Evolutionary conservation across 2,888 invertebrate genomes (phyloP), one percentile per base, ranked within the genome.

Genomic region (Sthenelais limicola): DNA sequence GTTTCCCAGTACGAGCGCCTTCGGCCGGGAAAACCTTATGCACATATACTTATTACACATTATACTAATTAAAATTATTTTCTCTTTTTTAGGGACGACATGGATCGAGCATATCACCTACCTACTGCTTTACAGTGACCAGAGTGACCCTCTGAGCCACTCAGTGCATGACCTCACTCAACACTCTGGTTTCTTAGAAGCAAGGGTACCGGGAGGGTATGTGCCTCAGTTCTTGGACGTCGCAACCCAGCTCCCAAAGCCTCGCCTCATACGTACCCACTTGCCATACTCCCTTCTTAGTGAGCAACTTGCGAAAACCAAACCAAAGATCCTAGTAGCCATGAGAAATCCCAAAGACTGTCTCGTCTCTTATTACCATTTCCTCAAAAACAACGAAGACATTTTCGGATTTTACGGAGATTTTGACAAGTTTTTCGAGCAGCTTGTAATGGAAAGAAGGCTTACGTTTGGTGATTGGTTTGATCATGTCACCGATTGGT

Each of bases 361-460:
- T 43, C 21, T 62, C 38, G 62, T 62, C 24, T 62, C 62, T 24
- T 62, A 62, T 18, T 62, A 62, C 62, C 62, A 62, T 28, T 62
- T 62, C 62, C 62, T 62, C 5, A 35, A 38, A 43, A 62, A 62
- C 62, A 62, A 62, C 62, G 62, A 62, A 26, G 62, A 62, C 62
- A 62, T 62, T 43, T 62, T 62, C 38, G 62, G 62, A 35, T 62
- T 62, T 26, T 62, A 62, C 26, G 62, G 62, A n/a, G 62, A 62
- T 43, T 62, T 62, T 26, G 38, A 35, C n/a, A 21, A 9, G 12
- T 62, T 62, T 28, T 62, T 62, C 38, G 35, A 38, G 62, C n/a
- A n/a, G n/a, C 4, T 62, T 2, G 62, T 62, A 7, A 35, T 21
- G 3, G 62, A 62, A 24, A 62, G 28, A 43, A 35, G 62, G 12